phyloP scores from a whole-genome alignment of 2,797 vertebrate genomes.

The Alectoris magna region DNA sequence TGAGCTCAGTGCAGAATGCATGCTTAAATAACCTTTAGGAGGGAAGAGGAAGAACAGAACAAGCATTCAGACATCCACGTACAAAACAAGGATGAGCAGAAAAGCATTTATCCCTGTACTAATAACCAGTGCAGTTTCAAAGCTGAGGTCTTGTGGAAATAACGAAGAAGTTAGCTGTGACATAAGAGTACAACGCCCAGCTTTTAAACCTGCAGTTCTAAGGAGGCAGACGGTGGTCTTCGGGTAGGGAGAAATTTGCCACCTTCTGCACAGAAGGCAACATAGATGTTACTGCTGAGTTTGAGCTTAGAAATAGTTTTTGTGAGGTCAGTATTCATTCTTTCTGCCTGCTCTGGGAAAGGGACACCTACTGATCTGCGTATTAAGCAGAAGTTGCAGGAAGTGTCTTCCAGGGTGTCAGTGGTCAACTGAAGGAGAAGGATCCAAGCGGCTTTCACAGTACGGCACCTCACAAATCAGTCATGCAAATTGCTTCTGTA shows the following conservation, averaged over 20 bases:
- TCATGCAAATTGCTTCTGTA: not conserved
- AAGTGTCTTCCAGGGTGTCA: fast-evolving
- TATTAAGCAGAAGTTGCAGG: not conserved
- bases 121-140: not conserved
- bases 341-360: not conserved
- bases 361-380: not conserved
- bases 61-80: not conserved
- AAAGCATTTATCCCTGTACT: not conserved
- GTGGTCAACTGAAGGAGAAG: not conserved
- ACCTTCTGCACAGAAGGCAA: not conserved
- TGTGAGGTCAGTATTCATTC: not conserved
- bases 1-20: conserved; percentile 90
- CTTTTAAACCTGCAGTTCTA: not conserved
- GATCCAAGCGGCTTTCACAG: not conserved
- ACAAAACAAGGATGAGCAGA: not conserved
- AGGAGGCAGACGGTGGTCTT: not conserved
- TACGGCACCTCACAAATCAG: not conserved
- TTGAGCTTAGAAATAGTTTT: not conserved
- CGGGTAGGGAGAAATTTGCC: fast-evolving
- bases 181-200: fast-evolving
- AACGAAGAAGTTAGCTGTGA: not conserved
- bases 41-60: not conserved
- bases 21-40: conserved; percentile 80
- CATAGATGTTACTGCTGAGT: not conserved
- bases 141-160: not conserved